Base-by-base conservation (phyloP, 1,140 invertebrate species). In the Drosophila ercepeae region DNA sequence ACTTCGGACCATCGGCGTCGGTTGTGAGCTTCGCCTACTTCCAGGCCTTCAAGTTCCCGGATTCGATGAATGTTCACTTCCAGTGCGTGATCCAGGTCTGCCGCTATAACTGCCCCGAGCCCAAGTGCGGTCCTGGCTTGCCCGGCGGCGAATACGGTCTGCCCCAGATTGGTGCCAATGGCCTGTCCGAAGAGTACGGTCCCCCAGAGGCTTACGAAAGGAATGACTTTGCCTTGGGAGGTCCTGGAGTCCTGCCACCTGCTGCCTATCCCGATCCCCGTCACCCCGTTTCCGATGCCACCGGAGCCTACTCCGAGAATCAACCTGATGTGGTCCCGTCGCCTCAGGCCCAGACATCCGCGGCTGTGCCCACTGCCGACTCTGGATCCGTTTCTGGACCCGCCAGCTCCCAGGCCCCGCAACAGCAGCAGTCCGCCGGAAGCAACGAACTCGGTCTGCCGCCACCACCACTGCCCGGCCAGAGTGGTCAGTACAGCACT, bases 31-130 rank as follows among this genome's bases (percentile, higher is more conserved):
- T 98, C 86, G 97, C 97, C 1, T 97, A 98, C 92, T 98, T 98
- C 95, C 96, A 97, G 92, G 97, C 97, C 1, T 98, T 98, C 92
- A 98, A 98, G 92, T 98, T 98, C 94, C 97, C 97, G 0, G 97
- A 98, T 90, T 98, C 97, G 8, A 98, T 98, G 97, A 98, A 98
- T 89, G 97, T 98, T 1, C 97, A 98, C 93, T 98, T 98, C 95
- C 97, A 98, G 91, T 98, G 97, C 89, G 97, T 98, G 1, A 98
- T 98, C 75, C 97, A 98, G 93, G 97, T 98, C 1, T 98, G 97
- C 77, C 94, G 97, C 59, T 97, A 97, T 91, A 97, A 98, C 89
- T 98, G 97, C 88, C 97, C 97, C 0, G 97, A 98, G 77, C 97
- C 97, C 1, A 97, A 97, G 92, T 97, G 96, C 90, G 93, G 93